phyloP scores from a whole-genome alignment of 2,113 vertebrate genomes.

The Eupsittula cactorum region DNA sequence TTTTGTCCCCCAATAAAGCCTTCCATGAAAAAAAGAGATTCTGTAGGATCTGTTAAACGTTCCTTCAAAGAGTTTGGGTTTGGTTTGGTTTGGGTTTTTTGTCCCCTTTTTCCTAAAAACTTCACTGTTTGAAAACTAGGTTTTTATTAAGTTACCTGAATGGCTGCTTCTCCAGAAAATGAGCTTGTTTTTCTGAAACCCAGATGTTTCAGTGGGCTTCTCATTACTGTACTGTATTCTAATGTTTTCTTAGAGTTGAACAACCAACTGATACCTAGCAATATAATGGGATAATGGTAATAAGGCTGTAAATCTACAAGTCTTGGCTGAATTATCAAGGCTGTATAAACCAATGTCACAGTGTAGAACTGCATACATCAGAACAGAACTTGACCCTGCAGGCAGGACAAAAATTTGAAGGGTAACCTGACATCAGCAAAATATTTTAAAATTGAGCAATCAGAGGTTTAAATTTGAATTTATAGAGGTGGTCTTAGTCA shows the following conservation, averaged over 20 bases:
- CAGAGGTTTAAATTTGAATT: not conserved
- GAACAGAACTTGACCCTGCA: not conserved
- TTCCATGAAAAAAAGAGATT: not conserved
- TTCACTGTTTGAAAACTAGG: not conserved
- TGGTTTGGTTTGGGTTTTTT: not conserved
- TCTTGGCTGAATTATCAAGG: not conserved
- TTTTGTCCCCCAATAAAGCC: not conserved
- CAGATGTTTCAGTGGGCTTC: not conserved
- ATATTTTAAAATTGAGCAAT: not conserved
- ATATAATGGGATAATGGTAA: not conserved
- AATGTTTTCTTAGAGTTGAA: not conserved
- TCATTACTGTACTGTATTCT: not conserved
- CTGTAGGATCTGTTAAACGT: not conserved
- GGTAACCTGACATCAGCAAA: not conserved
- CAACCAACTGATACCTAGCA: not conserved
- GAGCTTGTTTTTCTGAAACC: not conserved
- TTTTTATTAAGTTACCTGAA: not conserved
- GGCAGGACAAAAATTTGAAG: not conserved
- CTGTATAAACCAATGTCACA: not conserved
- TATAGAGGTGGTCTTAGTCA: not conserved
- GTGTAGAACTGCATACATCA: not conserved
- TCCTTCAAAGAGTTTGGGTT: not conserved
- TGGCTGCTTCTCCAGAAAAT: not conserved
- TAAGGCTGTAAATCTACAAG: not conserved
- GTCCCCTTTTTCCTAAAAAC: not conserved